A percentile compares a stretch with the other conserved stretches of the same genome.
Conservation (phyloP, 1,140 invertebrate genomes). For the Stegodyphus mimosarum region DNA sequence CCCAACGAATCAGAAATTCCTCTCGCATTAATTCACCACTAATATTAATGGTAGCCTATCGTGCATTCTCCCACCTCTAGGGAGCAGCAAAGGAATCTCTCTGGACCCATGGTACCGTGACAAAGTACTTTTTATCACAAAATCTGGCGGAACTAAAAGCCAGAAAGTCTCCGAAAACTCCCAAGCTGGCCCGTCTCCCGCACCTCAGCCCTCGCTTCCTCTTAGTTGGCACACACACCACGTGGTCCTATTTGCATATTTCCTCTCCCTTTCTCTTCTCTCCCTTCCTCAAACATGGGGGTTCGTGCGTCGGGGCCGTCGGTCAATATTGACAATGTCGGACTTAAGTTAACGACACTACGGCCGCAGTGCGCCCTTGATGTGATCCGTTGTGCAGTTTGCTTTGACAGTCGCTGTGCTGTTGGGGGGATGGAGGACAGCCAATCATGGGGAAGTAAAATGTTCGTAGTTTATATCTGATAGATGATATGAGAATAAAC, state of each 20-base stretch:
- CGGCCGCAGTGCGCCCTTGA: neutral
- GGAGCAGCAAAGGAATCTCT: neutral
- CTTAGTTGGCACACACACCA: neutral
- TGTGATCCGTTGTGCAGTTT: neutral
- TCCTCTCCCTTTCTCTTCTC: neutral
- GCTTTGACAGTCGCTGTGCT: neutral
- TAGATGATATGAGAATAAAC: neutral
- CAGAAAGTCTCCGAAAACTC: neutral
- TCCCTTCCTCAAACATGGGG: conserved; percentile 1
- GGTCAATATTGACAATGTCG: conserved; percentile 34
- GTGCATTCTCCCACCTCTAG: neutral
- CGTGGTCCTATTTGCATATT: conserved; percentile 8
- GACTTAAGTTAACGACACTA: conserved; percentile 16
- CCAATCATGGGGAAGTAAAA: neutral
- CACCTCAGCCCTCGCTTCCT: no score
- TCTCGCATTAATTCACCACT: no score
- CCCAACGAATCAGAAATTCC: no score
- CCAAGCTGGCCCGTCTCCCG: neutral
- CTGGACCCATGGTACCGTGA: neutral
- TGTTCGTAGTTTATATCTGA: neutral
- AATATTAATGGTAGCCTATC: no score
- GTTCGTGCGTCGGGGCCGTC: neutral
- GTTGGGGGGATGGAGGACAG: neutral
- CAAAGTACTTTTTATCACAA: no score
- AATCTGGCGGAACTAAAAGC: no score